These are phyloP conservation scores for Perdita meconis DNA, from an alignment of 2,888 invertebrate genomes.

Conservation along the genomic window DNA sequence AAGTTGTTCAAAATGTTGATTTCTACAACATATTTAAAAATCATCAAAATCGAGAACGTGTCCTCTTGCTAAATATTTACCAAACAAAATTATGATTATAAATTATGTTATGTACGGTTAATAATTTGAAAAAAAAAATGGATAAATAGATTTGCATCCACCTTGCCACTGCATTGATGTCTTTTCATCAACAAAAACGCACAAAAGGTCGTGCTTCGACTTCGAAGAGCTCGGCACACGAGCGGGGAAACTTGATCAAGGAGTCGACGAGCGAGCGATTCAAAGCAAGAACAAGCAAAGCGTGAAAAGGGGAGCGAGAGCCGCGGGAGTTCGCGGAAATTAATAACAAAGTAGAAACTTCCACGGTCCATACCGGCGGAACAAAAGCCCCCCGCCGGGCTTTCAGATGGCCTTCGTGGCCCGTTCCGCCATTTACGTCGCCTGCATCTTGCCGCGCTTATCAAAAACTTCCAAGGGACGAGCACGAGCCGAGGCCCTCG, in stretches of 20 bases:
- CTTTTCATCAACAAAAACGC: too few species aligned
- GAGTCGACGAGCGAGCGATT: not conserved
- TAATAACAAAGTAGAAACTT: conserved; percentile 64
- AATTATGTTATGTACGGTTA: too few species aligned
- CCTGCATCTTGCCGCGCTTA: conserved; percentile 65
- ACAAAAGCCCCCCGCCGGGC: conserved; percentile 65
- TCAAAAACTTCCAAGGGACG: conserved; percentile 60
- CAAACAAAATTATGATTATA: too few species aligned
- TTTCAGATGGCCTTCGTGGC: conserved; percentile 53
- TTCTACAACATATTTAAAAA: too few species aligned
- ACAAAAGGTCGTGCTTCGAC: too few species aligned
- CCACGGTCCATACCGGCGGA: conserved; percentile 41
- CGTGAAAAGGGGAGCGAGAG: not conserved
- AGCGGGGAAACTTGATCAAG: not conserved
- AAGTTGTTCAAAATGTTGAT: too few species aligned
- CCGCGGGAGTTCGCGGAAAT: conserved; percentile 51
- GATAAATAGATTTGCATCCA: too few species aligned
- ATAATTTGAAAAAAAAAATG: too few species aligned
- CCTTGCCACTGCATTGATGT: too few species aligned
- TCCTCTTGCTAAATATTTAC: too few species aligned
- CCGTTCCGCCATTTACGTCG: conserved; percentile 65
- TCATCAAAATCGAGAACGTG: too few species aligned
- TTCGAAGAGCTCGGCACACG: not conserved
- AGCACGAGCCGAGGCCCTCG: conserved; percentile 35
- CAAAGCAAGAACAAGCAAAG: not conserved